A percentile compares a stretch with the other conserved stretches of the same genome.
phyloP scores from a whole-genome alignment of 2,888 invertebrate species.

The Lepas anatifera region DNA sequence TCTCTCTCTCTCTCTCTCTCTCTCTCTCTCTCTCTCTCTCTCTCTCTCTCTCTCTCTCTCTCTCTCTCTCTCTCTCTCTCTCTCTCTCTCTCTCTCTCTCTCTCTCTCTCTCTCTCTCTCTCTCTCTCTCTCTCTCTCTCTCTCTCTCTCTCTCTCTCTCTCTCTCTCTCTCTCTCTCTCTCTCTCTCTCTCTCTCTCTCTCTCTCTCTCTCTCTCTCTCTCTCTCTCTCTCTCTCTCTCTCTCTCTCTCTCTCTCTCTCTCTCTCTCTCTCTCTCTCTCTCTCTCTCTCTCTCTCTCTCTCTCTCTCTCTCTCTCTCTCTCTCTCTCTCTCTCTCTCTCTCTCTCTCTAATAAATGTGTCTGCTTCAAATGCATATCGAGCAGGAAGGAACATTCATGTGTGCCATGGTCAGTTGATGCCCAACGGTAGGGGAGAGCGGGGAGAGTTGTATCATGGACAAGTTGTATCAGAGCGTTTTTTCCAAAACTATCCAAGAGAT shows the following conservation, averaged over 20 bases:
- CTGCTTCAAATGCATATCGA: too few species aligned
- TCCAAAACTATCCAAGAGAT: too few species aligned
- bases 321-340: background rate
- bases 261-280: background rate
- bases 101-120: conserved; percentile 25
- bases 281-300: background rate
- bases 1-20: conserved; percentile 10
- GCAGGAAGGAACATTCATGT: too few species aligned
- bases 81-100: conserved; percentile 8
- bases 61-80: conserved; percentile 8
- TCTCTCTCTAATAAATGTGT: too few species aligned
- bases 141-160: background rate
- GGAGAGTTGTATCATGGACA: too few species aligned
- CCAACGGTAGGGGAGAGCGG: too few species aligned
- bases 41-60: conserved; percentile 15
- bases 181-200: background rate
- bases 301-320: background rate
- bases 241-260: background rate
- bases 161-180: background rate
- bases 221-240: background rate
- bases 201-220: background rate
- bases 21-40: conserved; percentile 4
- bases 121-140: too few species aligned
- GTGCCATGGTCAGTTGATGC: too few species aligned
- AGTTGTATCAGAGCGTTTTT: too few species aligned